phyloP scores from a whole-genome alignment of 2,797 vertebrate species.

The Serranus cabrilla region DNA sequence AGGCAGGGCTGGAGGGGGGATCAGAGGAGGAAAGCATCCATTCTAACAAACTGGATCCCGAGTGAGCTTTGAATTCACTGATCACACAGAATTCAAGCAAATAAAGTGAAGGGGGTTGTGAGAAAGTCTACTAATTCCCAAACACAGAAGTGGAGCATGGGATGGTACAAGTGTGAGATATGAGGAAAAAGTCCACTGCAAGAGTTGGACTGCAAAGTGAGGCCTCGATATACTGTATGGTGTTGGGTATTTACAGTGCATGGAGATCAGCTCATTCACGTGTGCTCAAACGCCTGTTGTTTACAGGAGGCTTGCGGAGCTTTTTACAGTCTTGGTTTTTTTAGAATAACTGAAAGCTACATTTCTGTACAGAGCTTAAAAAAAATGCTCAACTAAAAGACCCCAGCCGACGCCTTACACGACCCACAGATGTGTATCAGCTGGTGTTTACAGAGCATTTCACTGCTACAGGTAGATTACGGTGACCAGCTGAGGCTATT shows the following conservation, averaged over 20 bases:
- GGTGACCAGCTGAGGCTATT: constrained; percentile 14
- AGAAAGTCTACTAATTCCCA: constrained; percentile 8
- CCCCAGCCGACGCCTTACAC: not conserved
- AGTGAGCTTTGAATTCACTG: constrained; percentile 33
- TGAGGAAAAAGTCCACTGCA: constrained; percentile 20
- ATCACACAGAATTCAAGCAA: constrained; percentile 16
- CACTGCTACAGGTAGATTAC: constrained; percentile 28
- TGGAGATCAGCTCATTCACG: constrained; percentile 36
- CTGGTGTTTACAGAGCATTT: constrained; percentile 30
- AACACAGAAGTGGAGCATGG: constrained; percentile 25
- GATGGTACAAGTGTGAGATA: constrained; percentile 30
- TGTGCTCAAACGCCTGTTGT: constrained; percentile 20
- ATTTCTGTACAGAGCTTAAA: constrained; percentile 21
- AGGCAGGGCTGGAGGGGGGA: constrained; percentile 24
- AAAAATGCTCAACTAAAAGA: constrained; percentile 18
- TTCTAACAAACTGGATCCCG: constrained; percentile 23
- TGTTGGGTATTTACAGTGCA: constrained; percentile 66
- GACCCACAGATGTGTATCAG: constrained; percentile 18
- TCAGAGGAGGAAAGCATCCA: constrained; percentile 27
- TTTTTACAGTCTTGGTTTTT: constrained; percentile 35
- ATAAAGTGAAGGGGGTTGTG: constrained; percentile 2
- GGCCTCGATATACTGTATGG: constrained; percentile 42
- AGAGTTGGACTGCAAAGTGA: constrained; percentile 38
- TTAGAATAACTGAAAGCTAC: constrained; percentile 30
- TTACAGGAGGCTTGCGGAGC: constrained; percentile 33